Base-by-base conservation (phyloP, 2,797 vertebrate species). In the Enteromius paludinosus region DNA sequence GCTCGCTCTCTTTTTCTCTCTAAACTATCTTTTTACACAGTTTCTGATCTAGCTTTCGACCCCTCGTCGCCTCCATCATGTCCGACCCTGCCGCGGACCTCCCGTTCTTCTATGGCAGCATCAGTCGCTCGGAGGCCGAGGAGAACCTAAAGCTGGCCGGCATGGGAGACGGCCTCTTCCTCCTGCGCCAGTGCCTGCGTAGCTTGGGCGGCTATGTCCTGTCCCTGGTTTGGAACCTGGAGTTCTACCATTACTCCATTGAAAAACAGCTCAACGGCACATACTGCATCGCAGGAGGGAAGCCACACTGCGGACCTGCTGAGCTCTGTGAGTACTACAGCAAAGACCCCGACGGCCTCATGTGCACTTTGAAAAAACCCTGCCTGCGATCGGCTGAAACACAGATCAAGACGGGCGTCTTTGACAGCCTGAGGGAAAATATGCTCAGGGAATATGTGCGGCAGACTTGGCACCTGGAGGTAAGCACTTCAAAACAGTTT, bases 291-390 rank as follows among this genome's bases (percentile, higher is more conserved):
- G 10, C 88, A 0, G 97, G 98, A 6, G 97, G 97, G 7, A 97
- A 96, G 88, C 83, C 96, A 0, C 98, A 99, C 92, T 98, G 97
- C 0, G 98, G 98, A 11, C 97, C 98, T 0, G 97, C 94, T 0
- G 97, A 99, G 90, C 96, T 99, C 62, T 99, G 98, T 0, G 96
- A 98, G 90, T 99, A 94, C 88, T 98, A 99, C 92, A 97, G 96
- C 84, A 96, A 96, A 86, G 97, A 98, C 14, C 78, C 96, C 0
- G 98, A 99, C 0, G 98, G 98, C 20, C 94, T 99, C 88, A 96
- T 96, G 88, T 97, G 96, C 59, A 33, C 43, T 1, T 95, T 99
- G 75, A 96, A 84, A 86, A 97, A 97, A 56, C 97, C 98, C 3
- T 99, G 98, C 87, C 96, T 96, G 84, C 94, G 98, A 0, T 86